A percentile compares a stretch with the other conserved stretches of the same genome.
Evolutionary conservation across 53 echinoderm and acorn worm genomes (phyloP).

Genomic region (Holothuria scabra): DNA sequence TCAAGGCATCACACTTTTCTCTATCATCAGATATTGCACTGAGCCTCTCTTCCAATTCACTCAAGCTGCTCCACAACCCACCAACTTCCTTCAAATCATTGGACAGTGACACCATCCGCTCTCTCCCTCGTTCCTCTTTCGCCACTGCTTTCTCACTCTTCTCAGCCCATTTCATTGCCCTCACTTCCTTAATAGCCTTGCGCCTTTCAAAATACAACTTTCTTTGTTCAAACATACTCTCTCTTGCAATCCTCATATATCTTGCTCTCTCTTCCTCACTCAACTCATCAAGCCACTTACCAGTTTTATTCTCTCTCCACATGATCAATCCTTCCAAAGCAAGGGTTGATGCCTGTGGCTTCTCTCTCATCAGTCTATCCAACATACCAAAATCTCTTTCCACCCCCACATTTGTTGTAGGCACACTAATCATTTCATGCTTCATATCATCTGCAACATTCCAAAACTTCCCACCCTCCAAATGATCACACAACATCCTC

Average conservation of each 20-base stretch:
- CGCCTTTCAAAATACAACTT: background rate
- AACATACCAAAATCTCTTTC: slow-evolving; percentile 68
- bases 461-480: slow-evolving; percentile 41
- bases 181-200: slow-evolving; percentile 32
- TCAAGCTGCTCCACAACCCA: slow-evolving; percentile 9
- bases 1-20: too few relatives aligned
- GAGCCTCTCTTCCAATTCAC: background rate
- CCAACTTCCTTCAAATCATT: slow-evolving; percentile 8
- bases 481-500: slow-evolving; percentile 49
- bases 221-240: slow-evolving; percentile 16
- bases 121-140: too few relatives aligned
- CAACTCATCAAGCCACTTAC: slow-evolving; percentile 3
- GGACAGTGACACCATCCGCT: too few relatives aligned
- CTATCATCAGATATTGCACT: background rate
- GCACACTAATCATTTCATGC: slow-evolving; percentile 47
- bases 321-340: slow-evolving; percentile 62
- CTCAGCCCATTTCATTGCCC: slow-evolving; percentile 2
- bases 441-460: slow-evolving; percentile 32
- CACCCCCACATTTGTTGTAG: slow-evolving; percentile 34
- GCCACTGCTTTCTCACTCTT: background rate
- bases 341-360: slow-evolving; percentile 48
- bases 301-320: slow-evolving; percentile 18
- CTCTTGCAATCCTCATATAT: slow-evolving; percentile 47
- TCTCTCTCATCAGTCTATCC: slow-evolving; percentile 59
- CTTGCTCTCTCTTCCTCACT: background rate